phyloP scores from a whole-genome alignment of 2,797 vertebrate species.

The Distichodus sexfasciatus region DNA sequence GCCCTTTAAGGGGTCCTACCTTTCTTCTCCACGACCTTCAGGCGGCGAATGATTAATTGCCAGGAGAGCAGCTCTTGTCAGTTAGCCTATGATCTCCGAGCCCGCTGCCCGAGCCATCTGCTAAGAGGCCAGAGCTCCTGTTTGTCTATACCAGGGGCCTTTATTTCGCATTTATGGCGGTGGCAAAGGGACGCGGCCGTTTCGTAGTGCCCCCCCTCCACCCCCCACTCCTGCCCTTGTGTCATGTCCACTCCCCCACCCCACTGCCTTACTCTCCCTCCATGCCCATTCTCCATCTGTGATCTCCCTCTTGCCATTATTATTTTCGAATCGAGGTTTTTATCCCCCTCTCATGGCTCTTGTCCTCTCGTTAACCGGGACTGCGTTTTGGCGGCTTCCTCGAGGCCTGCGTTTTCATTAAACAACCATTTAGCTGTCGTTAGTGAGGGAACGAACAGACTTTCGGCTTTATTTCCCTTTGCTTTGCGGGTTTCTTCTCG shows the following conservation, averaged over 20 bases:
- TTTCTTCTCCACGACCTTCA: slow-evolving; percentile 81
- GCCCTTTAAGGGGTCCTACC: slow-evolving; percentile 78
- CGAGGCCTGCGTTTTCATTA: slow-evolving; percentile 36
- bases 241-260: slow-evolving; percentile 8
- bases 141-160: slow-evolving; percentile 69
- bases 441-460: slow-evolving; percentile 14
- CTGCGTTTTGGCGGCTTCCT: slow-evolving; percentile 29
- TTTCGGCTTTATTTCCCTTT: slow-evolving; percentile 22
- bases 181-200: slow-evolving; percentile 65
- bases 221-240: slow-evolving; percentile 8
- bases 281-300: slow-evolving; percentile 67
- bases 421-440: slow-evolving; percentile 28
- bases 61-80: slow-evolving; percentile 81
- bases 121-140: slow-evolving; percentile 69
- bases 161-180: slow-evolving; percentile 67
- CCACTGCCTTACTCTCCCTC: slow-evolving; percentile 29
- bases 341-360: neutral
- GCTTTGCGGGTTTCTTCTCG: neutral
- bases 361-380: slow-evolving; percentile 38
- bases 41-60: slow-evolving; percentile 84
- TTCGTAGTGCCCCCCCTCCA: slow-evolving; percentile 51
- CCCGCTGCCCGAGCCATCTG: slow-evolving; percentile 80
- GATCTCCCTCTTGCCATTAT: slow-evolving; percentile 44
- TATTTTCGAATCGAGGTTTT: slow-evolving; percentile 27
- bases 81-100: slow-evolving; percentile 85